A percentile compares a stretch with the other conserved stretches of the same genome.
phyloP scores from a whole-genome alignment of 2,888 invertebrate genomes.

The Epirrita christyi region DNA sequence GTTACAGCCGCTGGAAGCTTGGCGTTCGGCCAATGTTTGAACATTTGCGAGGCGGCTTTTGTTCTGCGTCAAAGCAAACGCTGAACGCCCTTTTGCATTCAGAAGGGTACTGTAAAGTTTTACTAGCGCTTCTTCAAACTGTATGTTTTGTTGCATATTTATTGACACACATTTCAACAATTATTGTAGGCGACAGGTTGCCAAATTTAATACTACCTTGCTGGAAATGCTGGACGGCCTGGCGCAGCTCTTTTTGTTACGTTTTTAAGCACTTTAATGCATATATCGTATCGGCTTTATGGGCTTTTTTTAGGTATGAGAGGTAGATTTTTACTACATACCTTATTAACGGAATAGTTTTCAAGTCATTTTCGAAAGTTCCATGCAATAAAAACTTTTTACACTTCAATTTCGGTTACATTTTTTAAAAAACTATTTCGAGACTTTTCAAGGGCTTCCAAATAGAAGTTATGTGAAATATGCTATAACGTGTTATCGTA shows the following conservation, averaged over 20 bases:
- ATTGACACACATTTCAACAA: constrained; percentile 38
- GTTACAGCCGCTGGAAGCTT: constrained; percentile 53
- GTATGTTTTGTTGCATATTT: constrained; percentile 45
- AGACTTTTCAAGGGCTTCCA: no score
- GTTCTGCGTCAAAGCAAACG: constrained; percentile 60
- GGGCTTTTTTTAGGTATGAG: no score
- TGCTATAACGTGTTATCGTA: no score
- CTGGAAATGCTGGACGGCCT: constrained; percentile 8
- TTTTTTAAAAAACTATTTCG: no score
- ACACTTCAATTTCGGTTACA: no score
- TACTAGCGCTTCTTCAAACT: constrained; percentile 53
- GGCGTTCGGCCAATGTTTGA: constrained; percentile 64
- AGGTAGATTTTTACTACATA: no score
- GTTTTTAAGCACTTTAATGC: no score
- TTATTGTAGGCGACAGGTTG: constrained; percentile 22
- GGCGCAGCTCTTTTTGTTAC: constrained; percentile 1
- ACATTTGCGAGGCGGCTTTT: constrained; percentile 56
- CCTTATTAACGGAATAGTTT: no score
- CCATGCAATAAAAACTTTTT: no score
- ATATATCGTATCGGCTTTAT: no score
- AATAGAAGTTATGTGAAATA: no score
- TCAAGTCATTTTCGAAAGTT: no score
- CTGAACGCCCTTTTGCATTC: constrained; percentile 63
- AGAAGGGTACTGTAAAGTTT: constrained; percentile 53
- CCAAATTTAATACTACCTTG: constrained; percentile 15